These are phyloP conservation scores for Melanitta fusca DNA, from an alignment of 2,797 vertebrate species.

Conservation along the genomic window DNA sequence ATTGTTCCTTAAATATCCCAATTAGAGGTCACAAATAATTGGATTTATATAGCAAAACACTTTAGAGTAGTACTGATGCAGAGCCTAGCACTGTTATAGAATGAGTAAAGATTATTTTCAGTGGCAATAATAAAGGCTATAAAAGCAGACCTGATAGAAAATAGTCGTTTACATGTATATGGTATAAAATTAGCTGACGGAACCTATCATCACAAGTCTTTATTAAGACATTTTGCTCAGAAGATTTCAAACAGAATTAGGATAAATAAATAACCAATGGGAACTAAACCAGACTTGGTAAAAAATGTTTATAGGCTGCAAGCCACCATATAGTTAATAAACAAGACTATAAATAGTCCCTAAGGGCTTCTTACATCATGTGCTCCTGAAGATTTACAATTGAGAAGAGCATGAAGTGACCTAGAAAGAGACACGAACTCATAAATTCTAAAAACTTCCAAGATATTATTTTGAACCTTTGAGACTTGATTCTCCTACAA, in stretches of 20 bases:
- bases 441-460: background rate
- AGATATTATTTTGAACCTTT: background rate
- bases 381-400: background rate
- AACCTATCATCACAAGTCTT: background rate
- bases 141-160: slow-evolving; percentile 37
- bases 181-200: background rate
- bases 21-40: background rate
- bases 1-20: background rate
- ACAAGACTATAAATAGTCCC: background rate
- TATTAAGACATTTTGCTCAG: slow-evolving; percentile 1
- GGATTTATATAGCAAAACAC: background rate
- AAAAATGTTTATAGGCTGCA: background rate
- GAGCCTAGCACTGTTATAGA: background rate
- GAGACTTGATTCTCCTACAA: background rate
- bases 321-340: background rate
- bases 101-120: background rate
- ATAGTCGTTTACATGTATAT: background rate
- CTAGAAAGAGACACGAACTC: background rate
- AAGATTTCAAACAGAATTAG: slow-evolving; percentile 6
- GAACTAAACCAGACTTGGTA: background rate
- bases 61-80: background rate
- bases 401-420: background rate
- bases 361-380: background rate
- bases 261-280: slow-evolving; percentile 4
- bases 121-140: background rate